Percentiles rank a stretch among this genome's conserved stretches.
Evolutionary conservation across 2,888 invertebrate species (phyloP).

Genomic region (Antheraea yamamai): DNA sequence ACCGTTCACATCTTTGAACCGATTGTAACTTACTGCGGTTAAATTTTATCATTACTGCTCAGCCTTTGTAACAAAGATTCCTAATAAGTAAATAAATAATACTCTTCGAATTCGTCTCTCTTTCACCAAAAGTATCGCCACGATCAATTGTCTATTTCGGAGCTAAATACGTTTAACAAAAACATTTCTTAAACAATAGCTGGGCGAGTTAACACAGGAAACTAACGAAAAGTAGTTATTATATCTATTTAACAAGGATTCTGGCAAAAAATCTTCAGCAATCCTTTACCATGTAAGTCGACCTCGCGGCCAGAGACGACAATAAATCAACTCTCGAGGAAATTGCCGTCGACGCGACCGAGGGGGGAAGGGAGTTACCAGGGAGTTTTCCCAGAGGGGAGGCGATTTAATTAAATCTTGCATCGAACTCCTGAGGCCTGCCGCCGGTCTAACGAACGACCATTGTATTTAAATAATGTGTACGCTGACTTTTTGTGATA

Average conservation of each 20-base stretch:
- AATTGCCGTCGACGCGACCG: constrained; percentile 68
- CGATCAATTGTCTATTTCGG: too few species aligned
- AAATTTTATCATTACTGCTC: too few species aligned
- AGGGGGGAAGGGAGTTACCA: constrained; percentile 35
- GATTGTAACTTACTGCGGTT: too few species aligned
- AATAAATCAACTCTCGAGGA: constrained; percentile 82
- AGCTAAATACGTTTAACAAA: too few species aligned
- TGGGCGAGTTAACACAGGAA: too few species aligned
- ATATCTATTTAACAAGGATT: constrained; percentile 7
- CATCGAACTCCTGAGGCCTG: constrained; percentile 82
- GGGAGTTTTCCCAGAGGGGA: constrained; percentile 43
- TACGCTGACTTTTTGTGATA: constrained; percentile 73
- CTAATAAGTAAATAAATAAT: too few species aligned
- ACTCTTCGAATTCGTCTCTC: too few species aligned
- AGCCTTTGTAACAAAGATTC: too few species aligned
- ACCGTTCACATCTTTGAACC: too few species aligned
- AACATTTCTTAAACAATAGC: too few species aligned
- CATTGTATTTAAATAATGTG: constrained; percentile 81
- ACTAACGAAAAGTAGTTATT: not conserved
- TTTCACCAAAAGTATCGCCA: too few species aligned
- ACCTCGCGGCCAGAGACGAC: constrained; percentile 68
- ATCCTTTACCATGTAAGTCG: constrained; percentile 69
- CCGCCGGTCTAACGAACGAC: constrained; percentile 78
- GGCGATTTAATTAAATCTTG: constrained; percentile 84
- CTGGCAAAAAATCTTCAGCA: constrained; percentile 57